Evolutionary conservation across 2,888 invertebrate genomes (phyloP).

Genomic region (Drosophila suboccidentalis): DNA sequence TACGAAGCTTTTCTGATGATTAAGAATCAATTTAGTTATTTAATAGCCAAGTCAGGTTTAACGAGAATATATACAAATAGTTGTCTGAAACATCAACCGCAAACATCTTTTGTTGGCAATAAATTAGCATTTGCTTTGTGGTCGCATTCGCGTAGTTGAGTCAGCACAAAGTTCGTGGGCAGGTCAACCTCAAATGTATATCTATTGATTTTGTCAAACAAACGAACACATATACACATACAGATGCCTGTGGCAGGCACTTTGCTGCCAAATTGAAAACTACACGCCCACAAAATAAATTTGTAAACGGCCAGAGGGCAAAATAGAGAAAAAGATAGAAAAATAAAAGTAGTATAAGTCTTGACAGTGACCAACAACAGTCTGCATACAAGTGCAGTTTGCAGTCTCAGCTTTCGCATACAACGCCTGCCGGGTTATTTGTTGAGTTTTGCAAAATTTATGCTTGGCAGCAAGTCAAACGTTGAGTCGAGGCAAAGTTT

Average conservation of each 20-base stretch:
- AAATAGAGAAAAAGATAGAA: constrained; percentile 14
- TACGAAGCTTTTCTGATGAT: background rate
- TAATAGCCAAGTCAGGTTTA: background rate
- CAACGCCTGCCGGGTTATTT: constrained; percentile 61
- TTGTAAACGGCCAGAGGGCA: constrained; percentile 39
- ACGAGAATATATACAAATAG: background rate
- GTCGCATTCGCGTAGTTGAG: constrained; percentile 25
- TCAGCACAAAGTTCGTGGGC: constrained; percentile 31
- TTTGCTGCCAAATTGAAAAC: constrained; percentile 74
- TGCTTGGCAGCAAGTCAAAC: constrained; percentile 81
- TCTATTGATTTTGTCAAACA: constrained; percentile 69
- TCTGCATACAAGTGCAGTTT: constrained; percentile 33
- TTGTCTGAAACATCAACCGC: background rate
- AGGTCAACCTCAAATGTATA: constrained; percentile 61
- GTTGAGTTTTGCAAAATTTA: constrained; percentile 79
- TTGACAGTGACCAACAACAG: constrained; percentile 71
- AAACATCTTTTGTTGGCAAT: constrained; percentile 12
- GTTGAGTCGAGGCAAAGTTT: constrained; percentile 48
- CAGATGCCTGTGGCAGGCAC: constrained; percentile 53
- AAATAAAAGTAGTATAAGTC: constrained; percentile 14
- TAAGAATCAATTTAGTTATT: background rate
- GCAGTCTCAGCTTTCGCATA: constrained; percentile 18
- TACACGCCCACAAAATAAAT: constrained; percentile 78
- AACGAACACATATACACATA: constrained; percentile 27
- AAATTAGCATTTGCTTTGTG: constrained; percentile 37